Conservation (phyloP, 2,797 vertebrate species). For the Peromyscus nudipes region DNA sequence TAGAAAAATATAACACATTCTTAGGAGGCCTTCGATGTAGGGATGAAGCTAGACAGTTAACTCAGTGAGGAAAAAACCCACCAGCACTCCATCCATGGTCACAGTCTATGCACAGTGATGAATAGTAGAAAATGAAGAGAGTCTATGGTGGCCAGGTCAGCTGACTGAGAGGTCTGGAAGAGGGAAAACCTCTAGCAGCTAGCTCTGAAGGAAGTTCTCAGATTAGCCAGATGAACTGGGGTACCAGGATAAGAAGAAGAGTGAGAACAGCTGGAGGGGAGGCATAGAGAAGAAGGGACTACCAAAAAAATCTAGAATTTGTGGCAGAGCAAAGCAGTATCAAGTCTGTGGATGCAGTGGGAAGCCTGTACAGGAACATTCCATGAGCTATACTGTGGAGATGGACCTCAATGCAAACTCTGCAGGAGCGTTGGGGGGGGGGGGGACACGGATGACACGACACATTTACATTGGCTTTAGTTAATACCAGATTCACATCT, state of each 20-base stretch:
- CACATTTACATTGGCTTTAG: neutral
- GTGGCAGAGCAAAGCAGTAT: neutral
- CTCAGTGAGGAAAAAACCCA: neutral
- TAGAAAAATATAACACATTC: neutral
- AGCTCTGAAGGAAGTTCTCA: neutral
- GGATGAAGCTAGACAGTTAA: neutral
- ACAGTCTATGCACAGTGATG: neutral
- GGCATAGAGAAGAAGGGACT: neutral
- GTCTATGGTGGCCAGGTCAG: neutral
- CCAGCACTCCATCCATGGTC: neutral
- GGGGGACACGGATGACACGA: too few relatives aligned
- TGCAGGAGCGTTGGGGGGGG: neutral
- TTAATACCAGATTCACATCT: slow-evolving; percentile 22
- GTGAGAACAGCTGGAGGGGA: neutral
- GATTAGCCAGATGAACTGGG: neutral
- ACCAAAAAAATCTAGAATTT: slow-evolving; percentile 26
- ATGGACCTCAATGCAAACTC: neutral
- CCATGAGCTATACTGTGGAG: too few relatives aligned
- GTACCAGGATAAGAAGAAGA: neutral
- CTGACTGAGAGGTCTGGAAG: neutral
- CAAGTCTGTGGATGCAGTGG: neutral
- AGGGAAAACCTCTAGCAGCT: neutral
- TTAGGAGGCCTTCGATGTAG: neutral
- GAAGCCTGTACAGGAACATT: neutral
- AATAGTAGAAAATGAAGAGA: neutral